A percentile compares a stretch with the other conserved stretches of the same genome.
phyloP scores from a whole-genome alignment of 2,888 invertebrate species.

The Chelonus formosanus region DNA sequence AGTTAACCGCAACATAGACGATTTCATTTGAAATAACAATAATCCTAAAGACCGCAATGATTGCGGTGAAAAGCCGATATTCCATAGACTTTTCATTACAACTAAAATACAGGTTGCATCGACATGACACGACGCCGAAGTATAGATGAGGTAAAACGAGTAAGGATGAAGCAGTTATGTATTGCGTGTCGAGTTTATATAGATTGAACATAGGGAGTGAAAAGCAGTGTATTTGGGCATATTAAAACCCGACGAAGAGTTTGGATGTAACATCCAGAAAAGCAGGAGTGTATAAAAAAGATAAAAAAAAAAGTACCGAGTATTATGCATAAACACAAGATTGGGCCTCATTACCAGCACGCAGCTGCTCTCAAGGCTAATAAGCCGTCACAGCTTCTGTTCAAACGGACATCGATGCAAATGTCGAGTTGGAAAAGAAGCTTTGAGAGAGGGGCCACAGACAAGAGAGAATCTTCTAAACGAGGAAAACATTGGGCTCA shows the following conservation, averaged over 20 bases:
- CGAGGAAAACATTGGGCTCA: neutral
- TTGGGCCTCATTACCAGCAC: slow-evolving; percentile 60
- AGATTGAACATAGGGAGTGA: slow-evolving; percentile 8
- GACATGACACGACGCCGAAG: no score
- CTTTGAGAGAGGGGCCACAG: slow-evolving; percentile 6
- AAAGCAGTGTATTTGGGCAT: slow-evolving; percentile 23
- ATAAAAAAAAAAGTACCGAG: slow-evolving; percentile 33
- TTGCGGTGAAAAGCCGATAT: neutral
- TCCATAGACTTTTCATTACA: slow-evolving; percentile 15
- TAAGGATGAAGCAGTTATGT: slow-evolving; percentile 53
- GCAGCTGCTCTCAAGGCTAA: slow-evolving; percentile 60
- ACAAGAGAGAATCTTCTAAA: neutral
- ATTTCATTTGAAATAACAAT: neutral
- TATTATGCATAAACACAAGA: slow-evolving; percentile 55
- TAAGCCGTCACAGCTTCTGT: slow-evolving; percentile 63
- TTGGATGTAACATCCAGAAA: slow-evolving; percentile 33
- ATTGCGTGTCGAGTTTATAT: slow-evolving; percentile 44
- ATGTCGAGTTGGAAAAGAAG: slow-evolving; percentile 37
- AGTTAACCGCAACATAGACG: neutral
- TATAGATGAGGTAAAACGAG: slow-evolving; percentile 40
- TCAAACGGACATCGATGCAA: slow-evolving; percentile 55
- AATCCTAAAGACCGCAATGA: neutral
- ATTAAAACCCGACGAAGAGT: slow-evolving; percentile 14
- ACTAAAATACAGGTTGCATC: slow-evolving; percentile 12
- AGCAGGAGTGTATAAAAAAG: slow-evolving; percentile 28